Evolutionary conservation across 2,888 invertebrate species (phyloP).

Genomic region (Hymenopus coronatus): DNA sequence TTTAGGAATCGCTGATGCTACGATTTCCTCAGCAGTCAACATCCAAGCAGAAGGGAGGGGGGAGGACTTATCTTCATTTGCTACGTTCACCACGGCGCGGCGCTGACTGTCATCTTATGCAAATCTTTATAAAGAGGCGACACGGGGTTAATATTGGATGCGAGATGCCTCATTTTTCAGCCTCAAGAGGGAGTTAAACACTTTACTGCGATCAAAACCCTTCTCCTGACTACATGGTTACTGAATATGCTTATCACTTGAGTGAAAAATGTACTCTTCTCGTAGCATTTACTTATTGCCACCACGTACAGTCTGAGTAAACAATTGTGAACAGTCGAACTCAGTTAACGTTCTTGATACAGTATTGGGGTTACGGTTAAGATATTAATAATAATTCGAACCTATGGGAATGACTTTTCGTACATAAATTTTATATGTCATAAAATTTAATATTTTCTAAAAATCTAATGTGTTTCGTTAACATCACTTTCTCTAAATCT

Average conservation of each 20-base stretch:
- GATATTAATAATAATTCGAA: no score
- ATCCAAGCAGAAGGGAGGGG: not conserved
- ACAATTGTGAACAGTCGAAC: no score
- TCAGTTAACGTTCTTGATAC: no score
- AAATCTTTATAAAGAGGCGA: not conserved
- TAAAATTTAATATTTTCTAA: no score
- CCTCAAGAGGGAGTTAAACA: not conserved
- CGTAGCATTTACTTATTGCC: no score
- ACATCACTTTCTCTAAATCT: no score
- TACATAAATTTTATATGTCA: no score
- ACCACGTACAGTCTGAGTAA: no score
- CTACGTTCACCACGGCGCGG: not conserved
- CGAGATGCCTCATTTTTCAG: not conserved
- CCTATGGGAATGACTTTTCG: no score
- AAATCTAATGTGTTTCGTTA: no score
- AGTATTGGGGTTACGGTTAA: no score
- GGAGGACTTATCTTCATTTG: conserved; percentile 14
- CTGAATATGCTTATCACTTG: not conserved
- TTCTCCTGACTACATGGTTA: not conserved
- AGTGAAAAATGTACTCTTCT: not conserved
- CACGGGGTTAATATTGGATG: not conserved
- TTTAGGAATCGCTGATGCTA: conserved; percentile 29
- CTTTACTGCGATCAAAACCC: not conserved
- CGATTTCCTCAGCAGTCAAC: conserved; percentile 29
- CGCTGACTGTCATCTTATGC: not conserved